phyloP scores from a whole-genome alignment of 2,113 vertebrate species.

The Peromyscus californicus region DNA sequence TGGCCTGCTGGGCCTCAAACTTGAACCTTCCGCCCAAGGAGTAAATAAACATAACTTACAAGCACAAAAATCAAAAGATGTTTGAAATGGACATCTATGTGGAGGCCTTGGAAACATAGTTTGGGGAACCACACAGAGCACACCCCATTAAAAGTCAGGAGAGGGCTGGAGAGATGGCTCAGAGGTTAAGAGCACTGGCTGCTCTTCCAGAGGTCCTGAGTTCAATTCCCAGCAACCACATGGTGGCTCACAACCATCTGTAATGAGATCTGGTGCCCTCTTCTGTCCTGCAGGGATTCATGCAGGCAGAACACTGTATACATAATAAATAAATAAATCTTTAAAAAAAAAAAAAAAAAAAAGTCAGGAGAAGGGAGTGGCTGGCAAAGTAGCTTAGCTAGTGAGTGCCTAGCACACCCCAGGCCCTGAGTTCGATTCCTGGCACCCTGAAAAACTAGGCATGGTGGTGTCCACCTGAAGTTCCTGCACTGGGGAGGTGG shows the following conservation, averaged over 20 bases:
- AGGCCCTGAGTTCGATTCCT: too few relatives aligned
- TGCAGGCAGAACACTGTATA: too few relatives aligned
- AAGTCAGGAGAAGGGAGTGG: not conserved
- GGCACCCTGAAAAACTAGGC: not conserved
- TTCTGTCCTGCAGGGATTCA: too few relatives aligned
- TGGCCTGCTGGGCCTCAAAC: not conserved
- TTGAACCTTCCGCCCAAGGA: not conserved
- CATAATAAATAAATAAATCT: too few relatives aligned
- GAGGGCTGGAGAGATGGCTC: too few relatives aligned
- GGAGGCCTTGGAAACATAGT: not conserved
- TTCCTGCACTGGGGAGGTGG: not conserved
- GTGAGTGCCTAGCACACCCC: too few relatives aligned
- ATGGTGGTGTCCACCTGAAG: not conserved
- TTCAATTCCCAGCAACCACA: too few relatives aligned
- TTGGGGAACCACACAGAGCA: not conserved
- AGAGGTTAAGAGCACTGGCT: too few relatives aligned
- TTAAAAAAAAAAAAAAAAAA: too few relatives aligned
- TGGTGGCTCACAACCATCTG: too few relatives aligned
- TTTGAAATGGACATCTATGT: conserved; percentile 16
- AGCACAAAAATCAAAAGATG: conserved; percentile 32
- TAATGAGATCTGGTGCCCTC: too few relatives aligned
- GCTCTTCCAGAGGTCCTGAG: too few relatives aligned
- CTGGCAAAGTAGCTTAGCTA: not conserved
- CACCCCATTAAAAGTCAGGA: not conserved
- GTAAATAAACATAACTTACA: not conserved